Percentiles rank a stretch among this genome's conserved stretches.
These are phyloP conservation scores for Onychomys torridus DNA, from an alignment of 2,797 vertebrate genomes.

Conservation along the genomic window DNA sequence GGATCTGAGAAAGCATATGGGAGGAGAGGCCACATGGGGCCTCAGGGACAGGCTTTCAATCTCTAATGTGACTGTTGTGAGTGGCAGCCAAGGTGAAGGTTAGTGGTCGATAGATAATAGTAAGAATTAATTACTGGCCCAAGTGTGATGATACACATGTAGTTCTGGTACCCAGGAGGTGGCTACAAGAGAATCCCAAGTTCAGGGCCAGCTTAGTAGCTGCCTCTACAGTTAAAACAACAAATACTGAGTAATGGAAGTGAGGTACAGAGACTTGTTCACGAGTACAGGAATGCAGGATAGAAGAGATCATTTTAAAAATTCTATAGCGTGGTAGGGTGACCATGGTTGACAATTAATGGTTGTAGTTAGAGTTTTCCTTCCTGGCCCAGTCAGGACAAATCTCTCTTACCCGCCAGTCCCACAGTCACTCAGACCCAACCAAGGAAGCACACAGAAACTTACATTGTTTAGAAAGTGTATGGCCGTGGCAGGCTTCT, in stretches of 20 bases:
- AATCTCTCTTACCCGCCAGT: no score
- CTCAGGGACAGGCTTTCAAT: background rate
- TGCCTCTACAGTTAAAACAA: background rate
- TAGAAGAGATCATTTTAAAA: background rate
- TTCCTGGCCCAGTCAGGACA: no score
- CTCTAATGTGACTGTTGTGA: rapidly evolving
- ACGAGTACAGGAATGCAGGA: background rate
- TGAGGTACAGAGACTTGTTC: background rate
- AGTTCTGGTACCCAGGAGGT: background rate
- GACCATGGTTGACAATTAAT: background rate
- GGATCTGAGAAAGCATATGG: background rate
- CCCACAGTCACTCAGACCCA: no score
- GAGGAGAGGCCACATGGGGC: background rate
- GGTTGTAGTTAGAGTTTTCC: no score
- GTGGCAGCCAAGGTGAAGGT: background rate
- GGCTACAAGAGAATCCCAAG: background rate
- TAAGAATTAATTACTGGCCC: background rate
- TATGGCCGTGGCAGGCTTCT: no score
- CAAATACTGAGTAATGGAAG: background rate
- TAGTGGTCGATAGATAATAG: background rate
- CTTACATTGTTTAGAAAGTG: no score
- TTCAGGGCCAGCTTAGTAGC: background rate
- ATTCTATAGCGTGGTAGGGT: background rate
- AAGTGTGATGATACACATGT: background rate
- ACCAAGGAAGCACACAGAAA: no score